These are phyloP conservation scores for Sinodicranocentrus sp. DNA, from an alignment of 2,888 invertebrate genomes.

Conservation along the genomic window DNA sequence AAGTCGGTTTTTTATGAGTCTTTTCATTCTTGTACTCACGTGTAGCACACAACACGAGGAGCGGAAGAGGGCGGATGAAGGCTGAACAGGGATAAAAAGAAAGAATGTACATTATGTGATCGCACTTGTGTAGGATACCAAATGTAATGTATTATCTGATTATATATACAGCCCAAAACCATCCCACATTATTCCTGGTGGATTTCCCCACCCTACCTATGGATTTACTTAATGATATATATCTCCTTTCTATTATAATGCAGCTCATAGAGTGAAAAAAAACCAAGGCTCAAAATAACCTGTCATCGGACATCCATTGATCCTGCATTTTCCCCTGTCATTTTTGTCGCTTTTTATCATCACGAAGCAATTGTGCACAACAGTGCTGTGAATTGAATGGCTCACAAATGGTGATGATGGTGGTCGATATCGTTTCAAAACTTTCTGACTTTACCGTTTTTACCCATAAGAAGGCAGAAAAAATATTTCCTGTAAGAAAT, in stretches of 20 bases:
- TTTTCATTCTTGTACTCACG: conserved; percentile 22
- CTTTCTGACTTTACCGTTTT: not conserved
- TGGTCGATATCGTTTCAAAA: conserved; percentile 13
- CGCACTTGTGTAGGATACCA: not conserved
- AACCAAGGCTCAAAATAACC: conserved; percentile 36
- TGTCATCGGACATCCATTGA: conserved; percentile 24
- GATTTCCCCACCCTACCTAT: not conserved
- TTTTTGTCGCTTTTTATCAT: conserved; percentile 15
- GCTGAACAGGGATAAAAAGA: conserved; percentile 26
- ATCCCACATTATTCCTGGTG: not conserved
- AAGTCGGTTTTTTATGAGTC: conserved; percentile 27
- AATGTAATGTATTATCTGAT: no score
- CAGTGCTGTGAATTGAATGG: not conserved
- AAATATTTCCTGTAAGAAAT: not conserved
- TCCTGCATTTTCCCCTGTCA: not conserved
- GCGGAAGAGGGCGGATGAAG: conserved; percentile 56
- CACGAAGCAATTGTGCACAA: not conserved
- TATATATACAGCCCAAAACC: not conserved
- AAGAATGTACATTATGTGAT: not conserved
- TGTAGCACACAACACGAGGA: conserved; percentile 30
- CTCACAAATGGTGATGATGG: conserved; percentile 23
- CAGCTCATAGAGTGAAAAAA: conserved; percentile 12
- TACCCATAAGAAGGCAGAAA: not conserved
- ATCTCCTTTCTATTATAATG: conserved; percentile 8
- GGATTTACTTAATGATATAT: conserved; percentile 15